These are phyloP conservation scores for Syrista parreyssii DNA, from an alignment of 2,888 invertebrate genomes.

Conservation along the genomic window DNA sequence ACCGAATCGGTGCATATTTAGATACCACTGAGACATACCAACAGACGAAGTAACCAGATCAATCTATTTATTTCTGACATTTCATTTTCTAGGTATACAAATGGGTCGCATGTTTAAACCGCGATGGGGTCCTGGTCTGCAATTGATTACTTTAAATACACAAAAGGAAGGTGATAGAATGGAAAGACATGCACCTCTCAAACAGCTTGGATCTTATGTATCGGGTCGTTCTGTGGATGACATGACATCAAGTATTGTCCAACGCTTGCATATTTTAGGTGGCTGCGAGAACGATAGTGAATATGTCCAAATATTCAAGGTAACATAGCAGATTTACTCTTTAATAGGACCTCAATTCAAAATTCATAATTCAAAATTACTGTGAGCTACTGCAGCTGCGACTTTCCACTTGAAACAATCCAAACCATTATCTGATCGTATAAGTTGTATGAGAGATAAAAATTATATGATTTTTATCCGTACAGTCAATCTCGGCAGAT, in stretches of 20 bases:
- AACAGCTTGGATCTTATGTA: slow-evolving; percentile 50
- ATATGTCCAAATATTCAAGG: slow-evolving; percentile 48
- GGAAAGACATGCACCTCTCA: slow-evolving; percentile 63
- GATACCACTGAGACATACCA: too few species aligned
- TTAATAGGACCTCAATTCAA: not conserved
- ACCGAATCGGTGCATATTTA: too few species aligned
- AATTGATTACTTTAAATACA: slow-evolving; percentile 70
- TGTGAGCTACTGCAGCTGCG: too few species aligned
- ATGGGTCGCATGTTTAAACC: slow-evolving; percentile 75
- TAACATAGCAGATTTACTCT: slow-evolving; percentile 20
- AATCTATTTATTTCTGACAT: not conserved
- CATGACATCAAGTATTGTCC: slow-evolving; percentile 57
- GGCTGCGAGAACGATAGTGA: slow-evolving; percentile 50
- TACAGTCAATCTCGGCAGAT: too few species aligned
- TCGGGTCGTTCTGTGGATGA: slow-evolving; percentile 55
- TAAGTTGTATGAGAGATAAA: too few species aligned
- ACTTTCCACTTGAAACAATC: too few species aligned
- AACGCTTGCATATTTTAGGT: slow-evolving; percentile 58
- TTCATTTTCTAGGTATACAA: slow-evolving; percentile 45
- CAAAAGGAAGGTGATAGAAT: slow-evolving; percentile 59
- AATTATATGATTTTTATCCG: too few species aligned
- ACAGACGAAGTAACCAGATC: too few species aligned
- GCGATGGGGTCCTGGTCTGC: slow-evolving; percentile 79
- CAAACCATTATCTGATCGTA: too few species aligned
- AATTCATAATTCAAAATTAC: too few species aligned